phyloP scores from a whole-genome alignment of 2,888 invertebrate genomes.

The Macrosiphum euphorbiae region DNA sequence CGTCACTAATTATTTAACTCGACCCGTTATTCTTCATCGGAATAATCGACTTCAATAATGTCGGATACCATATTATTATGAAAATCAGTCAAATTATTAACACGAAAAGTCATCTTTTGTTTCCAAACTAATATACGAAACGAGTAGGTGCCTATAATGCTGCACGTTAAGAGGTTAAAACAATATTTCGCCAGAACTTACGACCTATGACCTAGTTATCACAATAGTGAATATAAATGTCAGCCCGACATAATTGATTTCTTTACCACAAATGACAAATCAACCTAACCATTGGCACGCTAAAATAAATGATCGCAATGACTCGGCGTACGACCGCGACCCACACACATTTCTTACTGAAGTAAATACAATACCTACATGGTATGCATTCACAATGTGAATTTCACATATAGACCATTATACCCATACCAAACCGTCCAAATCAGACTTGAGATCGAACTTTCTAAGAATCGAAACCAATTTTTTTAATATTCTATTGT shows the following conservation, averaged over 20 bases:
- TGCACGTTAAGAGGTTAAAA: background rate
- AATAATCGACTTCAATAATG: background rate
- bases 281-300: background rate
- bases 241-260: background rate
- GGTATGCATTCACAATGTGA: background rate
- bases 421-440: background rate
- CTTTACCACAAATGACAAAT: background rate
- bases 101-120: background rate
- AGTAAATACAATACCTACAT: background rate
- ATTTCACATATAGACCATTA: background rate
- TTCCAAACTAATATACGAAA: background rate
- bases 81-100: background rate
- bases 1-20: background rate
- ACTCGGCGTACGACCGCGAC: background rate
- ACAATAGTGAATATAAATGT: background rate
- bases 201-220: background rate
- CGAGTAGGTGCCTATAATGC: background rate
- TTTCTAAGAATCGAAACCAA: background rate
- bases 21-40: background rate
- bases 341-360: background rate
- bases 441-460: background rate
- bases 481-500: background rate
- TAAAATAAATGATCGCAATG: background rate
- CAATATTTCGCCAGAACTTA: background rate
- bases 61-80: background rate